Base-by-base conservation (phyloP, 2,888 invertebrate genomes). In the Carcina quercana region DNA sequence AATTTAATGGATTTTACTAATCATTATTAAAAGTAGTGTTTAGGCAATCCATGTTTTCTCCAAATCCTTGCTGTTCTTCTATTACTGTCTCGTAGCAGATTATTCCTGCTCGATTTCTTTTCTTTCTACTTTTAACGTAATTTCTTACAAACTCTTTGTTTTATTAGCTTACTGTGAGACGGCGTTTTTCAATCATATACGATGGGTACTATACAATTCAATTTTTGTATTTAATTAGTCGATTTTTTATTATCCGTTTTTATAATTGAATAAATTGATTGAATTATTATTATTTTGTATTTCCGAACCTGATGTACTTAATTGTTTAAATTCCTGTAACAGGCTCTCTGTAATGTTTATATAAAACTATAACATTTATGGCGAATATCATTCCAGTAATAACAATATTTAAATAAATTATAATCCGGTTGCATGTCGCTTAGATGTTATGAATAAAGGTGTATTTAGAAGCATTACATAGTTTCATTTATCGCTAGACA, bases 271-370 rank as follows among this genome's bases (percentile, higher is more conserved):
- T 50, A 50, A 54, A 31, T 48, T 43, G 61, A 50, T 50, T 56
- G 38, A 41, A 45, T 40, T 34, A 43, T 51, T 15, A 39, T 43
- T 40, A 15, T 40, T 40, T 41, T 42, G 33, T 38, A 42, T 47
- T 36, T 38, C 39, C 32, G 30, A 35, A 36, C 34, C 40, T 39
- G 50, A 53, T 61, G 69, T 74, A 73, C 72, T 74, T 73, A 73
- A 71, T 52, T 43, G 47, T 49, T 50, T 43, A 50, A 47, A 50
- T 50, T 53, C n/a, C 41, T 42, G 32, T 13, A 46, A 47, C 53
- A 57, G 52, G 64, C 67, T 67, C 67, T 67, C 66, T 67, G 45
- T 55, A 48, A 45, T 43, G 32, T n/a, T n/a, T n/a, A n/a, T 17
- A 8, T 37, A 28, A 30, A 21, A 19, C n/a, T 15, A 22, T 24